Base-by-base conservation (phyloP, 2,888 invertebrate species). In the Eugnorisma glareosa region DNA sequence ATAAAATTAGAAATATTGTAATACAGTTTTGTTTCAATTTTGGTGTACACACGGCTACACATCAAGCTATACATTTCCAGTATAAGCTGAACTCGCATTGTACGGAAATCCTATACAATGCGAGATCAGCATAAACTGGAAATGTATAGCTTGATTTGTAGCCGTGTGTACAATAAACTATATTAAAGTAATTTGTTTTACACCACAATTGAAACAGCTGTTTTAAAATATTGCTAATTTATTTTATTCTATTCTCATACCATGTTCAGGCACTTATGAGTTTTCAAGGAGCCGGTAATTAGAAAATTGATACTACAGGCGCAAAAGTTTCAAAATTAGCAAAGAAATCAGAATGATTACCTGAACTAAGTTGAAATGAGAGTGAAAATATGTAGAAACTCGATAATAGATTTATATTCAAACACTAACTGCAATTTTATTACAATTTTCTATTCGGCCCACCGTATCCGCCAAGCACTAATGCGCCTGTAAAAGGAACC, bases 401-500 rank as follows among this genome's bases (percentile, higher is more conserved):
- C 31, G 10, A 35, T 21, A 10, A 28, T 8, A 31, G 8, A 35
- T 61, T 61, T 5, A 35, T 31, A 61, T 0, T 31, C 4, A 21
- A 37, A n/a, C 7, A 40, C n/a, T n/a, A 18, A 64, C 15, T 64
- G 63, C 37, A 15, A 64, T 40, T 40, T 64, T 64, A 40, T 64
- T n/a, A 8, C 37, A 37, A 40, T n/a, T 40, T 64, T 64, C 64
- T 64, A 64, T 68, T 40, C 8, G 7, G 24, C 31, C 10, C 24
- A 28, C 48, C 8, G 8, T 68, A 31, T 76, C 43, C 18, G n/a
- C 31, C 59, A 59, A 59, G 31, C 31, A 35, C 48, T 48, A 68
- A 75, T 6, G 48, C 59, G 59, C 28, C 10, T 51, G 40, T 75
- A 63, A 77, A 83, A 63, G 54, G 48, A 61, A 61, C 61, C 35